phyloP scores from a whole-genome alignment of 2,113 vertebrate species.

The Sander lucioperca region DNA sequence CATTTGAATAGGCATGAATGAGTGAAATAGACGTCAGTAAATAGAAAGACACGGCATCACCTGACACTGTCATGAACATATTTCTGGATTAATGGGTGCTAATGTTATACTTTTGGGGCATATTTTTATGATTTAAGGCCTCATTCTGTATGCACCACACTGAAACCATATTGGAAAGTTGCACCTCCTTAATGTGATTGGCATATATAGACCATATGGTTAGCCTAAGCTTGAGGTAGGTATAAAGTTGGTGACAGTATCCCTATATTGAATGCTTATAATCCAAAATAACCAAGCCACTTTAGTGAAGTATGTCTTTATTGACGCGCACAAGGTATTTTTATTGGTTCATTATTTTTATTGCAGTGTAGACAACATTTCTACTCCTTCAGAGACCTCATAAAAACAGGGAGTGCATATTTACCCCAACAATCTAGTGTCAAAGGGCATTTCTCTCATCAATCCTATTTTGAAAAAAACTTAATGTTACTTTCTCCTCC shows the following conservation, averaged over 20 bases:
- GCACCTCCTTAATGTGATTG: constrained; percentile 27
- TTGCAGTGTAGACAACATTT: constrained; percentile 36
- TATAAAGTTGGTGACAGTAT: neutral
- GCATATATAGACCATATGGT: constrained; percentile 5
- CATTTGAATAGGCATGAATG: constrained; percentile 54
- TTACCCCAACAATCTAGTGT: constrained; percentile 26
- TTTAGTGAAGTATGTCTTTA: constrained; percentile 6
- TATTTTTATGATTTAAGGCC: constrained; percentile 32
- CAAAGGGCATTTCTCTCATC: constrained; percentile 50
- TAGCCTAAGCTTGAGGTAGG: neutral
- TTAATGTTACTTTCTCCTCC: neutral
- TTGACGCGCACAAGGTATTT: constrained; percentile 23
- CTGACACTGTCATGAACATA: constrained; percentile 60
- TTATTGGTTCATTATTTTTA: constrained; percentile 67
- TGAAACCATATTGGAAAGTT: constrained; percentile 14
- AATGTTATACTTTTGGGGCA: constrained; percentile 27
- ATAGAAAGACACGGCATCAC: constrained; percentile 65
- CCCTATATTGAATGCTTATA: neutral
- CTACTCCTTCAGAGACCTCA: constrained; percentile 33
- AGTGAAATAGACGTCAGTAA: constrained; percentile 68
- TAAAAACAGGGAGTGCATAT: constrained; percentile 50
- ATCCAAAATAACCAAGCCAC: neutral
- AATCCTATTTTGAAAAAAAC: neutral
- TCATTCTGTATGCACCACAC: constrained; percentile 12
- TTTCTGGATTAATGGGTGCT: constrained; percentile 48